Evolutionary conservation across 2,888 invertebrate genomes (phyloP).

Genomic region (Torymus aiolomorphi): DNA sequence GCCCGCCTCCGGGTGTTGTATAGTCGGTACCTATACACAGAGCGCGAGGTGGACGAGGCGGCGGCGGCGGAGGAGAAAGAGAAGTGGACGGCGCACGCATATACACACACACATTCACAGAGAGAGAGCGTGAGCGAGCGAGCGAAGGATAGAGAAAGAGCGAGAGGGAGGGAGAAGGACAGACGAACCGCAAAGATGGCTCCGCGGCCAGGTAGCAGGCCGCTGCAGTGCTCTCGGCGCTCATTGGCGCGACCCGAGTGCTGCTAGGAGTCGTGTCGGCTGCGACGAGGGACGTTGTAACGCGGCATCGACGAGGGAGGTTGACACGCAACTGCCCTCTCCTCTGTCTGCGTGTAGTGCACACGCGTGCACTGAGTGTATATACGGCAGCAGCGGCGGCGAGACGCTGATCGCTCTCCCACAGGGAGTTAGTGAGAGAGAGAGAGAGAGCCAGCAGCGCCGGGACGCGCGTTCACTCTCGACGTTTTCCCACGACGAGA

Average conservation of each 20-base stretch:
- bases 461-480: no score
- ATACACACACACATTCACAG: neutral
- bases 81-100: constrained; percentile 3
- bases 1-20: no score
- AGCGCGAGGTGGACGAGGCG: neutral
- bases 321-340: no score
- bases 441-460: neutral
- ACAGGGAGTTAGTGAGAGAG: neutral
- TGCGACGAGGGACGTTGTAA: neutral
- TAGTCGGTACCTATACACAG: no score
- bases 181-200: constrained; percentile 53
- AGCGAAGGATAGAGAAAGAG: neutral
- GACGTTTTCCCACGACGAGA: neutral
- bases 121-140: neutral
- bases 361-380: no score
- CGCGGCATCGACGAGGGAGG: no score
- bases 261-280: neutral
- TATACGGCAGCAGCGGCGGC: no score
- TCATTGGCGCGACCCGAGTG: neutral
- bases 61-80: constrained; percentile 8
- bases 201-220: constrained; percentile 36
- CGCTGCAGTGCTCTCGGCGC: constrained; percentile 35
- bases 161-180: constrained; percentile 7
- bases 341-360: no score
- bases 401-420: no score